Evolutionary conservation across 1,140 invertebrate species (phyloP).

Genomic region (Neelides sp.): DNA sequence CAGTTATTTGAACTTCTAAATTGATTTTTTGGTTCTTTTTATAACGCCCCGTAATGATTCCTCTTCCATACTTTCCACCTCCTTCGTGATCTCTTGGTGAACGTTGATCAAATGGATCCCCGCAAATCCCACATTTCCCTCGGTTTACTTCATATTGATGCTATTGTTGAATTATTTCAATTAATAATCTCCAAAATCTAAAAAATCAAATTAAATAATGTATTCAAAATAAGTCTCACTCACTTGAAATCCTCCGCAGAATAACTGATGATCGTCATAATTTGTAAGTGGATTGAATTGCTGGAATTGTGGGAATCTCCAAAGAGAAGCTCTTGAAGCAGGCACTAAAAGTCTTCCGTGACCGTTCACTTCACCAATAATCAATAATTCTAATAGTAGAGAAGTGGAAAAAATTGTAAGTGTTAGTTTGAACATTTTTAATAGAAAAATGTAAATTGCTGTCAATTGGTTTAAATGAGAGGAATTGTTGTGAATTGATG

Average conservation of each 20-base stretch:
- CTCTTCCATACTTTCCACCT: conserved; percentile 36
- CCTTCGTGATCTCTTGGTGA: conserved; percentile 36
- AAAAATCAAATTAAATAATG: not conserved
- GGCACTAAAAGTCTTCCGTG: conserved; percentile 36
- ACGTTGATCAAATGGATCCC: conserved; percentile 12
- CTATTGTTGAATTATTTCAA: not conserved
- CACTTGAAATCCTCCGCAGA: conserved; percentile 33
- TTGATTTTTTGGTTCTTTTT: conserved; percentile 12
- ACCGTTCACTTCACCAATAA: conserved; percentile 25
- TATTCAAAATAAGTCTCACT: not conserved
- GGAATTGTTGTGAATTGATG: no score
- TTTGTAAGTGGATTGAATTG: conserved; percentile 29
- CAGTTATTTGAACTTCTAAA: conserved; percentile 33
- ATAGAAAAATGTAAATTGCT: no score
- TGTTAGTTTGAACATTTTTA: no score
- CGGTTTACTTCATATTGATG: conserved; percentile 14
- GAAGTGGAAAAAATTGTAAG: no score
- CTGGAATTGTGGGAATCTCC: conserved; percentile 29
- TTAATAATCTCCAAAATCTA: not conserved
- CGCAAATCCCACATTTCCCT: conserved; percentile 24
- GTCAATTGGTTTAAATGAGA: no score
- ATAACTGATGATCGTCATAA: conserved; percentile 32
- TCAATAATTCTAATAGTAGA: no score
- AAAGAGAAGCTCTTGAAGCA: conserved; percentile 34
- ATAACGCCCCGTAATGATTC: conserved; percentile 33